phyloP scores from a whole-genome alignment of 2,797 vertebrate genomes.

The Melanotaenia nigrans region DNA sequence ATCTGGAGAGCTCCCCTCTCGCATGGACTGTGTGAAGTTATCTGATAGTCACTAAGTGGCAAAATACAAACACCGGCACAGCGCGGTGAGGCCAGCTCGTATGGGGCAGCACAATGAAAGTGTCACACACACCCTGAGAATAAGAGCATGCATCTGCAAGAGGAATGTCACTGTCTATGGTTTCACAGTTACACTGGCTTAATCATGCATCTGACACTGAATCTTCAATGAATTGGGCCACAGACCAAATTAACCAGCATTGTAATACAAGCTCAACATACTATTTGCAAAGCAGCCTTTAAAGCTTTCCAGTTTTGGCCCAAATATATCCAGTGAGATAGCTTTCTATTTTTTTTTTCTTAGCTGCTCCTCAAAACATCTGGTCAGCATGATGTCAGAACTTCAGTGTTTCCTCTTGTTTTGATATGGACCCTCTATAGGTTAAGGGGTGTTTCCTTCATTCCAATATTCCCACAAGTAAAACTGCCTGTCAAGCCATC shows the following conservation, averaged over 20 bases:
- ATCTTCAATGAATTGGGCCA: slow-evolving; percentile 23
- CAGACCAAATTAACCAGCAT: background rate
- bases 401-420: slow-evolving; percentile 63
- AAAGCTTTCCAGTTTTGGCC: slow-evolving; percentile 14
- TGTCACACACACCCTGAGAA: slow-evolving; percentile 52
- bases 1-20: slow-evolving; percentile 35
- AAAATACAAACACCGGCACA: slow-evolving; percentile 72
- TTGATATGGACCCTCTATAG: slow-evolving; percentile 48
- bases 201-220: slow-evolving; percentile 9
- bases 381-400: slow-evolving; percentile 56
- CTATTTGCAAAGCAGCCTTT: background rate
- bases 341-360: background rate
- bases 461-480: slow-evolving; percentile 59
- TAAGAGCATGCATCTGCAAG: slow-evolving; percentile 32
- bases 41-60: slow-evolving; percentile 76
- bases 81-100: slow-evolving; percentile 24
- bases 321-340: slow-evolving; percentile 27
- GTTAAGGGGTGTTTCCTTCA: slow-evolving; percentile 52
- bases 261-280: background rate
- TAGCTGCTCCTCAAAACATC: slow-evolving; percentile 42
- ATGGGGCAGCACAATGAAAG: slow-evolving; percentile 17
- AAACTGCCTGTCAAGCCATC: slow-evolving; percentile 67
- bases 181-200: slow-evolving; percentile 29
- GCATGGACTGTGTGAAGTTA: slow-evolving; percentile 60
- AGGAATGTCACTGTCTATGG: slow-evolving; percentile 38